Percentiles rank a stretch among this genome's conserved stretches.
phyloP scores from a whole-genome alignment of 2,113 vertebrate species.

The Chloebia gouldiae region DNA sequence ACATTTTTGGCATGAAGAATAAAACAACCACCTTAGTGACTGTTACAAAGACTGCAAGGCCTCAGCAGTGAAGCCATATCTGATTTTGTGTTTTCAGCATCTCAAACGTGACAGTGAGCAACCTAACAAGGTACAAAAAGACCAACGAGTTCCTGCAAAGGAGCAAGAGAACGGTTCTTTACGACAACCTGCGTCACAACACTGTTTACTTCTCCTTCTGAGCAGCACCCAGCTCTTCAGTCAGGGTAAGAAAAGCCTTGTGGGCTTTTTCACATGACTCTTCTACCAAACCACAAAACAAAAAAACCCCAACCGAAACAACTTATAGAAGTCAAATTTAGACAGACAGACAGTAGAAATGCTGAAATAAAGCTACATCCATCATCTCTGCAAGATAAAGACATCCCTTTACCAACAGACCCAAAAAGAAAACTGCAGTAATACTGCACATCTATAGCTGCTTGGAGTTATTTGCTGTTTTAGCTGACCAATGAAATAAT shows the following conservation, averaged over 20 bases:
- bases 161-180: neutral
- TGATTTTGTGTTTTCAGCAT: conserved; percentile 2
- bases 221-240: conserved; percentile 30
- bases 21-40: neutral
- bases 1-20: neutral
- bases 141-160: neutral
- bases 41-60: neutral
- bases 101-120: neutral
- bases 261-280: conserved; percentile 58
- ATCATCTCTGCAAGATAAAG: neutral
- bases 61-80: neutral
- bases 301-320: conserved; percentile 55
- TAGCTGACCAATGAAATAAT: neutral
- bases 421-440: neutral
- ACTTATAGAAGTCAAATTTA: conserved; percentile 4
- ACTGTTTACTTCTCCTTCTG: conserved; percentile 61
- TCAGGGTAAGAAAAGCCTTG: neutral
- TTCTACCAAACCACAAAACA: conserved; percentile 58
- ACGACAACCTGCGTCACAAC: conserved; percentile 36
- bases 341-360: neutral
- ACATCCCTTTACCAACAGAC: neutral
- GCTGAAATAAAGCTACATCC: conserved; percentile 1
- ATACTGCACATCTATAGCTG: neutral
- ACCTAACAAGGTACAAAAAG: neutral
- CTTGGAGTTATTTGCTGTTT: neutral